Evolutionary conservation across 2,888 invertebrate species (phyloP), one percentile per base, ranked within the genome.

Genomic region (Mamestra brassicae): DNA sequence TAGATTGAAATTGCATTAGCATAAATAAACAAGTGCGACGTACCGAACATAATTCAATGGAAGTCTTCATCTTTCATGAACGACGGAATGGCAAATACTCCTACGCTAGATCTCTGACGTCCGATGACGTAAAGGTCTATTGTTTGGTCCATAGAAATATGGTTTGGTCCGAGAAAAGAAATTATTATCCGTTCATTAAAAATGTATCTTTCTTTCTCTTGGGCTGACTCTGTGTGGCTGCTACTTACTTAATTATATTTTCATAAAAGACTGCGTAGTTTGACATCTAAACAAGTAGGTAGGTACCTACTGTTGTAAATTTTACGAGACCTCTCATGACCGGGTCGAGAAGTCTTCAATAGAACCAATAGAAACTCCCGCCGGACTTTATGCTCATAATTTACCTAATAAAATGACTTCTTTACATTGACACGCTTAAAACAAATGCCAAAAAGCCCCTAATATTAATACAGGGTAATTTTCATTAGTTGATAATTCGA

Each of bases 41-140:
- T 42, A 36, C 42, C 13, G 55, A 78, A 75, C 42, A 52, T 66
- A 57, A 77, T 77, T 66, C 54, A 63, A 66, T 66, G 10, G 8
- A 69, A 68, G 2, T 52, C 38, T 61, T 52, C 45, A 57, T 65
- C 11, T 78, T 77, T 54, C 34, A 77, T 54, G 42, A 62, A 65
- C 11, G 38, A 52, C 26, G 13, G 36, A 36, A 58, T 58, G 5
- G 26, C 45, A 54, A 52, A 45, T 67, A 68, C 63, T n/a, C 36
- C 42, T 55, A 55, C 38, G n/a, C 26, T 17, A 3, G 13, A 50
- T 13, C 26, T 61, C n/a, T 71, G 55, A 71, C 34, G 58, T 70
- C 54, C 63, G 17, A 11, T 57, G 26, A 57, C 55, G 47, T 58
- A 54, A n/a, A 47, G 17, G 34, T 38, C 45, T 26, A 82, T 63